Percentiles rank a stretch among this genome's conserved stretches.
These are phyloP conservation scores for Dromiciops gliroides DNA, from an alignment of 2,113 vertebrate species.

Conservation along the genomic window DNA sequence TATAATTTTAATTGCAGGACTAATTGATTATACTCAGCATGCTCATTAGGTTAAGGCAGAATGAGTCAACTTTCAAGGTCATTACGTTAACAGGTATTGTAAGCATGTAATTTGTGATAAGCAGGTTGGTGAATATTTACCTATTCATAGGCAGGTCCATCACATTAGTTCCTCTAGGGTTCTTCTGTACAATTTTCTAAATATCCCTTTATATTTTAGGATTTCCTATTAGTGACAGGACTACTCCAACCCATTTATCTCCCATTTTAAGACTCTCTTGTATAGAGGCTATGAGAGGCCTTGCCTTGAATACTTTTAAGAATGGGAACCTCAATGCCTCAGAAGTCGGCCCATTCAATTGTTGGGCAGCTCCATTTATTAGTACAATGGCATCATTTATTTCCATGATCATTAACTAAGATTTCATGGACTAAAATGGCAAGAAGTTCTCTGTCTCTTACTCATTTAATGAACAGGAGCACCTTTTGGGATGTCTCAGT, in stretches of 20 bases:
- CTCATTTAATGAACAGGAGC: background rate
- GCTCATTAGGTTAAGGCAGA: conserved; percentile 85
- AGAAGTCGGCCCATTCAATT: background rate
- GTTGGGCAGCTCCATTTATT: background rate
- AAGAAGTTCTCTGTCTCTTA: background rate
- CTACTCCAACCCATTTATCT: background rate
- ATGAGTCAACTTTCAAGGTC: conserved; percentile 85
- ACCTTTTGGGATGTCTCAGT: background rate
- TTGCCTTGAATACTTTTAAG: background rate
- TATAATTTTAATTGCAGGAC: conserved; percentile 85
- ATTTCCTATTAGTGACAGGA: conserved; percentile 24
- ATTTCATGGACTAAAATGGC: background rate
- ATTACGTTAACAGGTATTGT: conserved; percentile 83
- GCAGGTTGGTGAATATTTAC: conserved; percentile 80
- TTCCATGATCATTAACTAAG: background rate
- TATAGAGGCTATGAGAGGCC: background rate
- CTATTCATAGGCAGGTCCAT: conserved; percentile 81
- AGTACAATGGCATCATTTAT: background rate
- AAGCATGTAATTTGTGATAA: conserved; percentile 82
- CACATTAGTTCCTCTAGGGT: conserved; percentile 71
- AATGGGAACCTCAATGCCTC: background rate
- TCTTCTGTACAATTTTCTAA: conserved; percentile 77
- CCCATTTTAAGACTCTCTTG: background rate
- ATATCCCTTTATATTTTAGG: conserved; percentile 78
- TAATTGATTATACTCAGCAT: conserved; percentile 86